Base-by-base conservation (phyloP, 2,113 vertebrate genomes). In the Carollia perspicillata region DNA sequence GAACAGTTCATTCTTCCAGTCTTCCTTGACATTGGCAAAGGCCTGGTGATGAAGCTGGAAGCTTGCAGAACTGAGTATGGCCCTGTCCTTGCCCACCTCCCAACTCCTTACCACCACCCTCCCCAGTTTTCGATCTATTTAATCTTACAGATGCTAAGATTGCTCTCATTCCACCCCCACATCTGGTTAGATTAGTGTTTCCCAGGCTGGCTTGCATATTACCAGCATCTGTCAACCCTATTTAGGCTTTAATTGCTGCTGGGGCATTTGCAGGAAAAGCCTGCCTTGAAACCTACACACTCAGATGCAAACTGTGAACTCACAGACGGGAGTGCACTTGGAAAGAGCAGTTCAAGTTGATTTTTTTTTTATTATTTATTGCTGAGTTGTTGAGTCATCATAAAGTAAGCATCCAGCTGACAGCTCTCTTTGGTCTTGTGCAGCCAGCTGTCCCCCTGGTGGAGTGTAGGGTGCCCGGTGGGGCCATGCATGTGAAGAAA, bases 201-300 rank as follows among this genome's bases (percentile, higher is more conserved):
- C 93, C 85, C 66, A 0, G 84, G 69, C 93, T 97, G 90, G 65
- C 74, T 65, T 87, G 60, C 80, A 40, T 10, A 72, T 95, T 87
- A 65, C 49, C 83, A 95, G 94, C 93, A 92, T 95, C 96, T 96
- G 94, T 93, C 95, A 97, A 20, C 92, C 81, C 78, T n/a, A 1
- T 89, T 96, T 93, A 89, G 80, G 84, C 90, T 95, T 69, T 95
- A 96, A 94, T 88, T 97, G 93, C 92, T 97, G 53, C 30, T 37
- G 72, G 95, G 96, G 68, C 60, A 91, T 94, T 80, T 78, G 0
- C 11, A 89, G 89, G 90, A 49, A 93, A 93, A 96, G 37, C n/a
- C 22, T 28, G 89, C 86, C 63, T 55, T 37, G 87, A 28, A 28
- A 84, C 53, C 3, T 33, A 74, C 0, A 40, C 13, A 40, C 66